phyloP scores from a whole-genome alignment of 2,888 invertebrate genomes.

The Diploptera punctata region DNA sequence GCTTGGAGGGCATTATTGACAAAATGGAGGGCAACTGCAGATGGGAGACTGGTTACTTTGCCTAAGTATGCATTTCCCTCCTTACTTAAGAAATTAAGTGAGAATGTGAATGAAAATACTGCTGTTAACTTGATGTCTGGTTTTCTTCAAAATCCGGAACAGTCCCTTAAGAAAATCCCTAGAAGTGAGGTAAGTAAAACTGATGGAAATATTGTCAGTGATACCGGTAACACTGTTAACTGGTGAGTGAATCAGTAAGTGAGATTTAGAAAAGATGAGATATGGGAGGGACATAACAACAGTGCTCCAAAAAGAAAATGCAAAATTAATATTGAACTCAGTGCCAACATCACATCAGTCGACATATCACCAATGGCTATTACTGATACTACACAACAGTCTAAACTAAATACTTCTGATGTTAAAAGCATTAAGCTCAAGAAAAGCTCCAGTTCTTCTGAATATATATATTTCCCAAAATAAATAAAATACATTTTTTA shows the following conservation, averaged over 20 bases:
- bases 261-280: background rate
- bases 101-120: background rate
- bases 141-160: background rate
- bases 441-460: background rate
- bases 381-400: background rate
- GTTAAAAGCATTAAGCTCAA: background rate
- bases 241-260: background rate
- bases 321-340: background rate
- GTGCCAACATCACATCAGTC: background rate
- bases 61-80: background rate
- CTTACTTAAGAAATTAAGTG: background rate
- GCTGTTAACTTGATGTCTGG: no score
- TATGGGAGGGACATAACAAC: background rate
- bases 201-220: background rate
- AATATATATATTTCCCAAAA: no score
- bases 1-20: background rate
- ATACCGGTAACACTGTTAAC: background rate
- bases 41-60: background rate
- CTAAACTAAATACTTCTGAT: background rate
- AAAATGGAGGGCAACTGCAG: background rate
- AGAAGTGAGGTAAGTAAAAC: background rate
- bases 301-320: no score
- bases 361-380: background rate
- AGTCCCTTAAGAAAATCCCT: background rate
- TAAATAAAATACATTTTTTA: no score